These are phyloP conservation scores for Rugalucina vietnamica DNA, from an alignment of 2,888 invertebrate species.

Conservation along the genomic window DNA sequence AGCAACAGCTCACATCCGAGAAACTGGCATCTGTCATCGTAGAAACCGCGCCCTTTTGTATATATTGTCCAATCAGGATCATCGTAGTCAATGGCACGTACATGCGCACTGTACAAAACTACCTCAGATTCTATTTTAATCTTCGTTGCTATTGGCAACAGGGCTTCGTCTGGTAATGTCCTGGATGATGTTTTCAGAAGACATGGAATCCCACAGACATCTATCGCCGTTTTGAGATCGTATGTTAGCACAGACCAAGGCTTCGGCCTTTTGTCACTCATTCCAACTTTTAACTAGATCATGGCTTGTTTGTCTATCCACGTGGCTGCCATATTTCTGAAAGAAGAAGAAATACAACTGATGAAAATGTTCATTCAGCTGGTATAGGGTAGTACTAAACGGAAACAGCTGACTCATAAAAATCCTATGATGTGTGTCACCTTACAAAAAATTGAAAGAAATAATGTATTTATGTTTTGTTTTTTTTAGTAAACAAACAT, in stretches of 20 bases:
- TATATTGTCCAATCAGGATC: constrained; percentile 44
- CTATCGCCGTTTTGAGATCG: constrained; percentile 54
- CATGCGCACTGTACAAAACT: constrained; percentile 38
- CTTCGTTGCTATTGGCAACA: background rate
- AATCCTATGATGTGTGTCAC: too few species aligned
- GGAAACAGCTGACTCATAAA: too few species aligned
- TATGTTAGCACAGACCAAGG: constrained; percentile 51
- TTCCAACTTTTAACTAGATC: too few species aligned
- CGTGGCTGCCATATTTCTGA: too few species aligned
- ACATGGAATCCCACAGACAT: constrained; percentile 48
- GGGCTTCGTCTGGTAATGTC: background rate
- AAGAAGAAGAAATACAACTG: too few species aligned
- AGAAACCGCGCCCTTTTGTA: constrained; percentile 48
- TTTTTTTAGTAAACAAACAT: too few species aligned
- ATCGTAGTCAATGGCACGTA: constrained; percentile 40
- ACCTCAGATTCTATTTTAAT: constrained; percentile 35
- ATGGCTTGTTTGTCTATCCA: too few species aligned
- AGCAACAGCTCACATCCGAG: constrained; percentile 43
- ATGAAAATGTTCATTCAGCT: too few species aligned
- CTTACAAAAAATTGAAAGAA: too few species aligned
- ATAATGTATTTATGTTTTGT: too few species aligned
- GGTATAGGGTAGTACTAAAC: too few species aligned
- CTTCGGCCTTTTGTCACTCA: background rate
- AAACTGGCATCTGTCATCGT: constrained; percentile 19
- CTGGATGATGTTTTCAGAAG: constrained; percentile 35